Evolutionary conservation across 2,113 vertebrate genomes (phyloP).

Genomic region (Pteropus alecto): DNA sequence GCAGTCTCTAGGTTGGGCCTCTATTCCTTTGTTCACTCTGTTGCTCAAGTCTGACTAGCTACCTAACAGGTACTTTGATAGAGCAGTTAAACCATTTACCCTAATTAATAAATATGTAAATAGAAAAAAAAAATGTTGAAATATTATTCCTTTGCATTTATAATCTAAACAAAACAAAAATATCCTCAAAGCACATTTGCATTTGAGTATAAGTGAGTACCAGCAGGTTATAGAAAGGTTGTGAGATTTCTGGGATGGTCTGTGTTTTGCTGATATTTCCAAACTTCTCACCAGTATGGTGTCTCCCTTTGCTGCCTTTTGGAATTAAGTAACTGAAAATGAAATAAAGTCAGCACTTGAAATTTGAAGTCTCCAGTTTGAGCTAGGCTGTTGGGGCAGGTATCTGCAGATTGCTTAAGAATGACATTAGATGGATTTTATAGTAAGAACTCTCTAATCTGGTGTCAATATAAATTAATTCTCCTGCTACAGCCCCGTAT

Average conservation of each 20-base stretch:
- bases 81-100: neutral
- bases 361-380: neutral
- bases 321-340: conserved; percentile 48
- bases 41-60: too few species aligned
- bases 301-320: neutral
- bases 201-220: neutral
- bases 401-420: neutral
- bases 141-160: neutral
- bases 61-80: neutral
- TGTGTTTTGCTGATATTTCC: neutral
- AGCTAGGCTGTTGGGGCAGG: neutral
- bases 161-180: neutral
- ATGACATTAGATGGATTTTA: conserved; percentile 37
- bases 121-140: neutral
- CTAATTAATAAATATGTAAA: neutral
- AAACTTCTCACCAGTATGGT: neutral
- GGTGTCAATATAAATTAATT: conserved; percentile 69
- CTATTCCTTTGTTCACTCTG: too few species aligned
- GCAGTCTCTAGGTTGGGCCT: too few species aligned
- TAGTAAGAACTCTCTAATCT: neutral
- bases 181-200: neutral
- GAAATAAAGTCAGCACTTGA: conserved; percentile 33
- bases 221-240: neutral
- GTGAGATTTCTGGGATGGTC: neutral
- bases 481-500: neutral